These are phyloP conservation scores for Rhynchotus rufescens DNA, from an alignment of 2,797 vertebrate species.

Conservation along the genomic window DNA sequence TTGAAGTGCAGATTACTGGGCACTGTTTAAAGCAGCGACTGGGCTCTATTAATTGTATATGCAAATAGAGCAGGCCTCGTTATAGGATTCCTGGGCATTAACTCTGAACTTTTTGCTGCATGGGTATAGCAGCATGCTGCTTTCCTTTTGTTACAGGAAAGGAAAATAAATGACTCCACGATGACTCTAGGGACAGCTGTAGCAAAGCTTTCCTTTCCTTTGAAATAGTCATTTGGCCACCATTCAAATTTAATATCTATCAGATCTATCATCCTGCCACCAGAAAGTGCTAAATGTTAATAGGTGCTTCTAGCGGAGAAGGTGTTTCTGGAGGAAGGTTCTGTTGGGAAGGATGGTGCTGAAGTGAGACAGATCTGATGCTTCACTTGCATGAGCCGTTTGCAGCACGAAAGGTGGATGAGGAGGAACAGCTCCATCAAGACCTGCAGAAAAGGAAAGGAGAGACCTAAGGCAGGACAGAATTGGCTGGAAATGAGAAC, in stretches of 20 bases:
- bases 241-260: neutral
- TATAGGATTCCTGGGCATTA: neutral
- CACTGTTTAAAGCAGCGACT: neutral
- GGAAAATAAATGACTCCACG: neutral
- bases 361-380: neutral
- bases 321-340: neutral
- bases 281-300: neutral
- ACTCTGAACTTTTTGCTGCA: neutral
- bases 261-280: neutral
- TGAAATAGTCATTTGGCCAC: neutral
- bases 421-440: neutral
- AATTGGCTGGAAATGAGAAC: neutral
- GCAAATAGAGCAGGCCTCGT: constrained; percentile 14
- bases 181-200: neutral
- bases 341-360: neutral
- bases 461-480: neutral
- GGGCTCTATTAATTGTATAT: constrained; percentile 28
- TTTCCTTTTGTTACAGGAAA: neutral
- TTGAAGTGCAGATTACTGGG: constrained; percentile 21
- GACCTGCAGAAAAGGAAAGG: neutral
- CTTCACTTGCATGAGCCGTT: neutral
- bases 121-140: neutral
- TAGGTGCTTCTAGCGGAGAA: neutral
- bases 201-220: neutral
- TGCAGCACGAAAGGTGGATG: neutral